A percentile compares a stretch with the other conserved stretches of the same genome.
These are phyloP conservation scores for Stegana nigrithorax DNA, from an alignment of 2,888 invertebrate genomes.

Conservation along the genomic window DNA sequence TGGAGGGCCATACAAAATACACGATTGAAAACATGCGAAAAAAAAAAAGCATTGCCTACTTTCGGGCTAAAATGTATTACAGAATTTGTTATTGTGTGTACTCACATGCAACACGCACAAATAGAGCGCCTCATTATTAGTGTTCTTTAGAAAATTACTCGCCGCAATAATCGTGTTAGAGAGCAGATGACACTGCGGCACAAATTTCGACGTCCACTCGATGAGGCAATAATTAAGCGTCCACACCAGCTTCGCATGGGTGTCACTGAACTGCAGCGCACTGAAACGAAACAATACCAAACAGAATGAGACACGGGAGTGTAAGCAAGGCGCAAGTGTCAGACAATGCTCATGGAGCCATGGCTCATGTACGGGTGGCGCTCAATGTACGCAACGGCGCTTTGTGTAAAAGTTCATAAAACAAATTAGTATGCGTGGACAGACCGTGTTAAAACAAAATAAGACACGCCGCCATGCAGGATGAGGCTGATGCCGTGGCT, in stretches of 20 bases:
- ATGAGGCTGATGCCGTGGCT: background rate
- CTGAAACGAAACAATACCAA: constrained; percentile 40
- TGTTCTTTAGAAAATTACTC: constrained; percentile 69
- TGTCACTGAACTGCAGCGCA: constrained; percentile 69
- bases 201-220: constrained; percentile 78
- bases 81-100: constrained; percentile 33
- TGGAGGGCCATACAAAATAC: too few relatives aligned
- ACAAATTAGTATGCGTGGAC: constrained; percentile 41
- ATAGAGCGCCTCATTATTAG: constrained; percentile 68
- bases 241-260: constrained; percentile 79
- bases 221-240: constrained; percentile 80
- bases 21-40: too few relatives aligned
- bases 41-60: too few relatives aligned
- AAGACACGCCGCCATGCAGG: background rate
- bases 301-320: background rate
- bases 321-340: constrained; percentile 8
- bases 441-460: background rate
- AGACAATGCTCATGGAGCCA: background rate
- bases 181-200: constrained; percentile 72
- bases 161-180: constrained; percentile 73
- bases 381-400: too few relatives aligned
- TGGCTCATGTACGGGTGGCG: background rate
- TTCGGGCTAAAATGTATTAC: too few relatives aligned
- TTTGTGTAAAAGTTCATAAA: too few relatives aligned
- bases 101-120: constrained; percentile 71